These are phyloP conservation scores for Calameuta pallipes DNA, from an alignment of 2,888 invertebrate species.

Conservation along the genomic window DNA sequence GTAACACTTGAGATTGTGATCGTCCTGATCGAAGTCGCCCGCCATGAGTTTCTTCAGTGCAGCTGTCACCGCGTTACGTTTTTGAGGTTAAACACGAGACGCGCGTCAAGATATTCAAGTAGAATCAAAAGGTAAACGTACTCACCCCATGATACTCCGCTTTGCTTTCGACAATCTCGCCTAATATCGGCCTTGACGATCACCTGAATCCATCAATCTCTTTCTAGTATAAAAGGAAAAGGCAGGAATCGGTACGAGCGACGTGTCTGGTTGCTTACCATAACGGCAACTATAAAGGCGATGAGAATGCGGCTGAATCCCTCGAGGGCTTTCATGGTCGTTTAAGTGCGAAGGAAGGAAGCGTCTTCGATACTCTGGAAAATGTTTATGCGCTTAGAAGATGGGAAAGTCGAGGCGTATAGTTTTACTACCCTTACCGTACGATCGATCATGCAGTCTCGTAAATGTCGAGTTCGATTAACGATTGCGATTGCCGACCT, in stretches of 20 bases:
- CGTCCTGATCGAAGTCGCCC: slow-evolving; percentile 45
- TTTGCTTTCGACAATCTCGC: slow-evolving; percentile 49
- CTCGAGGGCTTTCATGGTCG: not conserved
- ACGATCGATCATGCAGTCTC: not conserved
- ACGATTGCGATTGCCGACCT: not conserved
- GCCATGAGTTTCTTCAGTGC: slow-evolving; percentile 46
- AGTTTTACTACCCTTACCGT: not conserved
- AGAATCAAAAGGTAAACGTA: slow-evolving; percentile 4
- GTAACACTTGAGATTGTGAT: slow-evolving; percentile 54
- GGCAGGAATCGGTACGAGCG: not conserved
- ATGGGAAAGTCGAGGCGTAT: not conserved
- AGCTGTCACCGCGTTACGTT: slow-evolving; percentile 27
- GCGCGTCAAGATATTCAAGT: not conserved
- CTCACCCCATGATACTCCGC: slow-evolving; percentile 53
- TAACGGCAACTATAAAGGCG: not conserved
- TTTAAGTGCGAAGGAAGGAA: not conserved
- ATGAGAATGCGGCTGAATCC: not conserved
- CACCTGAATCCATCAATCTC: slow-evolving; percentile 25
- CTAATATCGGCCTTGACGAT: slow-evolving; percentile 41
- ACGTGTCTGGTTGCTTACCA: not conserved
- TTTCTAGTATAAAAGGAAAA: not conserved
- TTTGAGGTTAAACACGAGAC: not conserved
- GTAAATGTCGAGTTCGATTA: not conserved
- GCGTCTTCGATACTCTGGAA: not conserved
- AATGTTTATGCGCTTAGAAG: not conserved